phyloP scores from a whole-genome alignment of 1,140 invertebrate genomes.

The Nilaparvata lugens region DNA sequence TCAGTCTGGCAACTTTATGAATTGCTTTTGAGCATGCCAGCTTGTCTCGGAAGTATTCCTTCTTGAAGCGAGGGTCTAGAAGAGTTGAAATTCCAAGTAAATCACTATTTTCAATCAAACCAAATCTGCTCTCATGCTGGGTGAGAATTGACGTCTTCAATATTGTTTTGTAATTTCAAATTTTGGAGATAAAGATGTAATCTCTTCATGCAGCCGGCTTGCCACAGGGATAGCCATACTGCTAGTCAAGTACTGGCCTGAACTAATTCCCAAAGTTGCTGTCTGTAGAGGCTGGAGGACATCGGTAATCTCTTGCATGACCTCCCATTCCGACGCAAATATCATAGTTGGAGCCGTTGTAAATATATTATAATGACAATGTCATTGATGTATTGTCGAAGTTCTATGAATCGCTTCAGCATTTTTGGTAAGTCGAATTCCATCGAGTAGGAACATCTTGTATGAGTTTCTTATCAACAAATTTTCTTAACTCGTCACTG shows the following conservation, averaged over 20 bases:
- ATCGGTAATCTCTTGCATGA: no score
- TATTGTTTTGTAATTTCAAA: background rate
- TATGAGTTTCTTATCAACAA: constrained; percentile 22
- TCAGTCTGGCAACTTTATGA: background rate
- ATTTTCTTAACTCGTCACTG: constrained; percentile 18
- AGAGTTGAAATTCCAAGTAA: constrained; percentile 29
- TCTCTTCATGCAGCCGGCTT: background rate
- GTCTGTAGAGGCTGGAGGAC: no score
- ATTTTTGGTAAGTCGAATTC: constrained; percentile 32
- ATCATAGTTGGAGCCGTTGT: constrained; percentile 12
- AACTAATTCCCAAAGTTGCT: no score
- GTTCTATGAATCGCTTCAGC: constrained; percentile 27
- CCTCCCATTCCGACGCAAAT: background rate
- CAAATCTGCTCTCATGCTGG: background rate
- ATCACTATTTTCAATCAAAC: constrained; percentile 24
- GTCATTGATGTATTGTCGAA: constrained; percentile 13
- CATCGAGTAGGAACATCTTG: constrained; percentile 31
- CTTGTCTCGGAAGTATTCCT: constrained; percentile 22
- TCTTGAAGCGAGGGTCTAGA: constrained; percentile 34
- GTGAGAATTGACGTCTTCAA: background rate
- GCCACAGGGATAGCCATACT: no score
- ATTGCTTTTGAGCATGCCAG: background rate
- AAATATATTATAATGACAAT: constrained; percentile 11
- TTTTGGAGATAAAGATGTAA: constrained; percentile 1
- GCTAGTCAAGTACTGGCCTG: no score